Conservation (phyloP, 1,140 invertebrate genomes). For the Penaeus japonicus region DNA sequence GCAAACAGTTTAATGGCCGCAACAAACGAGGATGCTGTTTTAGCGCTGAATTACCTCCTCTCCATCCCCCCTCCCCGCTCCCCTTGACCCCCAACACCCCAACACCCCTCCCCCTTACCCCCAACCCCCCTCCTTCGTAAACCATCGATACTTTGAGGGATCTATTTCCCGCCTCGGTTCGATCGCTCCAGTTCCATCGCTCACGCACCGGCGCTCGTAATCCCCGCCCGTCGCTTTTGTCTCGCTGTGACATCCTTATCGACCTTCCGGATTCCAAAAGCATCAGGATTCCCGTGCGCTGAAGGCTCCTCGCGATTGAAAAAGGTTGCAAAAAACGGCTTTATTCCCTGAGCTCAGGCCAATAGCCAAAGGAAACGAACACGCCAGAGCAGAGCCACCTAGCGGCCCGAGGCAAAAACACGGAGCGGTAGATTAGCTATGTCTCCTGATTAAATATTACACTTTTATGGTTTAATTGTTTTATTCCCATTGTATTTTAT, state of each 20-base stretch:
- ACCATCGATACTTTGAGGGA: not conserved
- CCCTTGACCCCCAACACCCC: too few relatives aligned
- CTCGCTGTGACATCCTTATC: too few relatives aligned
- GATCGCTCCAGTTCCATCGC: too few relatives aligned
- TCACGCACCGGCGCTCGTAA: too few relatives aligned
- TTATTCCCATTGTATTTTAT: constrained; percentile 53
- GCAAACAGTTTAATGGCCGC: constrained; percentile 48
- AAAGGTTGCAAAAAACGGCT: too few relatives aligned
- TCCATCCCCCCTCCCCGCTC: not conserved
- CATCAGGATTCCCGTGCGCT: too few relatives aligned
- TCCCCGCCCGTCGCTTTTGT: too few relatives aligned
- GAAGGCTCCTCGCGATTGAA: not conserved
- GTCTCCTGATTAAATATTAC: constrained; percentile 53
- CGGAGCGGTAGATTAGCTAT: constrained; percentile 15
- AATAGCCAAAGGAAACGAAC: not conserved
- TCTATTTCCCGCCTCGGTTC: not conserved
- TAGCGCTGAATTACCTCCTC: not conserved
- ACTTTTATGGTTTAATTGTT: constrained; percentile 51
- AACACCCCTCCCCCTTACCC: too few relatives aligned
- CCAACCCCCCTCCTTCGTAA: too few relatives aligned
- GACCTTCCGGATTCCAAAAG: too few relatives aligned
- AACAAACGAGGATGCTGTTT: constrained; percentile 46
- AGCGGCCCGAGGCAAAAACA: not conserved
- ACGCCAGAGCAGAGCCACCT: not conserved
- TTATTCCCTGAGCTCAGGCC: too few relatives aligned